Conservation (phyloP, 2,797 vertebrate species). For the Sebastiscus tertius region DNA sequence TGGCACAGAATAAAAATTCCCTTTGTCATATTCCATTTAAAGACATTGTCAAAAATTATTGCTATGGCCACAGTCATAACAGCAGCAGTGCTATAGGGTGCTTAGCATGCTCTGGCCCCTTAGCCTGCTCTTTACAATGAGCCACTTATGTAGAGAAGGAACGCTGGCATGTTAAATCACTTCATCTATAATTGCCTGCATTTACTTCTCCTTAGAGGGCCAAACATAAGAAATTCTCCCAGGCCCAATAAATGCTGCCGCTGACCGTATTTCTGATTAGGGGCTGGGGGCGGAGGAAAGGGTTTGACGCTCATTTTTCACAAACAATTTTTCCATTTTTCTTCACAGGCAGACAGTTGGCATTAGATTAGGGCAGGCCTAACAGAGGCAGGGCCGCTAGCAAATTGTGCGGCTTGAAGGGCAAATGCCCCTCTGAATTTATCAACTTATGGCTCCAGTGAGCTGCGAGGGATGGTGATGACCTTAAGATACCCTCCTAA, state of each 20-base stretch:
- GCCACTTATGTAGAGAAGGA: constrained; percentile 77
- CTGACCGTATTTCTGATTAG: constrained; percentile 82
- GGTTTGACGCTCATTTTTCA: constrained; percentile 84
- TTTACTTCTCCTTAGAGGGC: constrained; percentile 82
- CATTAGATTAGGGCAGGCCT: constrained; percentile 85
- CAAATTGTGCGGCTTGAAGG: constrained; percentile 86
- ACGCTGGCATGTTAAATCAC: constrained; percentile 80
- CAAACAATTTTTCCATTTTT: constrained; percentile 85
- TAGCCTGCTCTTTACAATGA: constrained; percentile 75
- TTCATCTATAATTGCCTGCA: constrained; percentile 83
- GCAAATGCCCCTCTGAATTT: constrained; percentile 86
- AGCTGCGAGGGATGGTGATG: constrained; percentile 80
- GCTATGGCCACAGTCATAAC: constrained; percentile 32
- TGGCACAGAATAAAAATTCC: constrained; percentile 25
- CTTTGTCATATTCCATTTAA: constrained; percentile 52
- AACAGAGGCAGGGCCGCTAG: constrained; percentile 81
- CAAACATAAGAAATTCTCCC: constrained; percentile 76
- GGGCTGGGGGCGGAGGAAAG: constrained; percentile 61
- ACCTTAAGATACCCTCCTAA: constrained; percentile 84
- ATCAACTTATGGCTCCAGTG: constrained; percentile 84
- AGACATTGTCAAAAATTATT: constrained; percentile 50
- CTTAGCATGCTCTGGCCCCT: constrained; percentile 57
- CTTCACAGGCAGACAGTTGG: constrained; percentile 84
- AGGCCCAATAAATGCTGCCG: constrained; percentile 81
- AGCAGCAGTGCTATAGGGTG: constrained; percentile 45